Evolutionary conservation across 2,888 invertebrate genomes (phyloP), one percentile per base, ranked within the genome.

Genomic region (Allolobophora icterica): DNA sequence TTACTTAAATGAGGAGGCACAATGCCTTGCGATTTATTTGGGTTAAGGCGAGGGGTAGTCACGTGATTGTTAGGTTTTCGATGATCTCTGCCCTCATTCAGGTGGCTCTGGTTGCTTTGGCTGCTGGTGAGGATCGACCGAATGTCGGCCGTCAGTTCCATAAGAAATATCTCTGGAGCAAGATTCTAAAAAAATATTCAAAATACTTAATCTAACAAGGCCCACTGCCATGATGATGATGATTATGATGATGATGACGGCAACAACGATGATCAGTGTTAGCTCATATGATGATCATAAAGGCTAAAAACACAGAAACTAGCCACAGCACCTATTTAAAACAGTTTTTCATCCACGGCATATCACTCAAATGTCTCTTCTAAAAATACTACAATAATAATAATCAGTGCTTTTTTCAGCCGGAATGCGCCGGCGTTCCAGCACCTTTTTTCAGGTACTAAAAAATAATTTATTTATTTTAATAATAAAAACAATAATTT

Each of bases 101-200:
- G n/a, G 4, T 52, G 52, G 17, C 71, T 71, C n/a, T 71, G 30
- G 87, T 34, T 34, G 87, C 87, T 87, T 19, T 38, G 35, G 38
- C 87, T 87, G 87, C 87, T 87, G 34, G 87, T 38, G 38, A 87
- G 87, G 87, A 87, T 33, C 15, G 87, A 35, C 24, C 87, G 87
- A 38, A 87, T 87, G 87, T 87, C 87, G 30, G 34, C 34, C 24
- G 87, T 87, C 38, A 87, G 87, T 35, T 87, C 87, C 21, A 87
- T 87, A 5, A 87, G 35, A 38, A 34, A 34, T 21, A 87, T 87
- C 19, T 87, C 87, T 8, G 87, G 87, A 87, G 87, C 87, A 87
- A 38, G 35, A 38, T 35, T 87, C 87, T 87, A 1, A 87, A 35
- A 87, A 87, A 87, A 87, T 24, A 87, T 35, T n/a, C 8, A 71